Evolutionary conservation across 2,113 vertebrate species (phyloP).

Genomic region (Cyanoramphus novaezelandiae): DNA sequence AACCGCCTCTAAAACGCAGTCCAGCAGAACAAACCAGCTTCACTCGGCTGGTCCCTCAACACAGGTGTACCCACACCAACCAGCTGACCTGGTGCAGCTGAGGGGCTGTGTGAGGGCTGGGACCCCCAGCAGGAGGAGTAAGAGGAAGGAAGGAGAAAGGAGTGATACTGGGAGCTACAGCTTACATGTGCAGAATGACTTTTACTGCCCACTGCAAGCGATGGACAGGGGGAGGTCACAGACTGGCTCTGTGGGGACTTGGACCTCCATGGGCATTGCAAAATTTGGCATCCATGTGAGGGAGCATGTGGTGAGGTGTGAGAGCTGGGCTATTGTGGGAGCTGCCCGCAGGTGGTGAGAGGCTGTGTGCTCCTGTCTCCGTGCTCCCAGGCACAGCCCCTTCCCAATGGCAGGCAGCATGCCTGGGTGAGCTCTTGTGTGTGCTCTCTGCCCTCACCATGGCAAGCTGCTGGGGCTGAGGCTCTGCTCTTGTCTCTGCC

Average conservation of each 20-base stretch:
- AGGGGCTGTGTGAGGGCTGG: not conserved
- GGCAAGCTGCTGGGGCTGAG: fast-evolving
- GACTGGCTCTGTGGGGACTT: not conserved
- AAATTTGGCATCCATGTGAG: not conserved
- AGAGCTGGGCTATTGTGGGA: not conserved
- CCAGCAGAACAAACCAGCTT: not conserved
- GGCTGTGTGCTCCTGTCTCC: not conserved
- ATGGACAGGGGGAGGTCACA: not conserved
- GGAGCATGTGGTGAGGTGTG: fast-evolving
- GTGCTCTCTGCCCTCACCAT: not conserved
- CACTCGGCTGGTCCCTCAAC: not conserved
- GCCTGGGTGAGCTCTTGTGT: fast-evolving
- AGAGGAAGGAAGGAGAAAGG: not conserved
- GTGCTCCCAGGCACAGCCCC: not conserved
- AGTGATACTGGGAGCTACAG: fast-evolving
- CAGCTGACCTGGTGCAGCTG: not conserved
- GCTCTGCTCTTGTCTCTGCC: not conserved
- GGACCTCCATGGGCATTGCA: not conserved
- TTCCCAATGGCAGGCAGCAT: not conserved
- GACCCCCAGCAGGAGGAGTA: not conserved
- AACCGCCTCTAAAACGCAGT: fast-evolving
- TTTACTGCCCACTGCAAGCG: fast-evolving
- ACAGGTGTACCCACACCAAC: not conserved
- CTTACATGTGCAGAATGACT: not conserved
- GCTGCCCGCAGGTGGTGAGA: fast-evolving